Evolutionary conservation across 2,113 vertebrate species (phyloP).

Genomic region (Oostethus manadensis): DNA sequence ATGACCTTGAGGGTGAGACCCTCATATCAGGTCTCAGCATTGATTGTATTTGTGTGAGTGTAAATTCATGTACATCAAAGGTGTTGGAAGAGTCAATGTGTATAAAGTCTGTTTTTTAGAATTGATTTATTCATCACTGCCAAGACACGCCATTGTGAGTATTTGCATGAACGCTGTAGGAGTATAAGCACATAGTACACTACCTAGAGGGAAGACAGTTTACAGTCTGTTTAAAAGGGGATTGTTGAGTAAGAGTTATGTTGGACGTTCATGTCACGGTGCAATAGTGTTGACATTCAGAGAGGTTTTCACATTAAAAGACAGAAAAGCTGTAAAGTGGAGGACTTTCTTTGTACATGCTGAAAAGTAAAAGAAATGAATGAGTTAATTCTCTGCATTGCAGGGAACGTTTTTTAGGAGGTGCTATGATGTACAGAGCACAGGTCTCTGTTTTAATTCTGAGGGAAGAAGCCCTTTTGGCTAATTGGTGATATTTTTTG

Average conservation of each 20-base stretch:
- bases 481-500: too few species aligned
- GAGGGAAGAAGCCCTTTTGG: too few species aligned
- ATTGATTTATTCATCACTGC: conserved; percentile 33
- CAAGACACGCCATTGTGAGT: conserved; percentile 32
- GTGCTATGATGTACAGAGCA: too few species aligned
- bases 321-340: conserved; percentile 39
- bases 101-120: conserved; percentile 9
- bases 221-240: conserved; percentile 37
- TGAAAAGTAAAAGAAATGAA: background rate
- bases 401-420: too few species aligned
- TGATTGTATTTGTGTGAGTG: conserved; percentile 47
- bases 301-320: conserved; percentile 9
- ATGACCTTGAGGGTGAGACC: conserved; percentile 27
- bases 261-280: conserved; percentile 10
- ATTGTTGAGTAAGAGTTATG: conserved; percentile 18
- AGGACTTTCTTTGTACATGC: conserved; percentile 20
- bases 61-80: conserved; percentile 28
- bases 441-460: too few species aligned
- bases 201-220: conserved; percentile 28
- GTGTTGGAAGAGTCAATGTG: conserved; percentile 31
- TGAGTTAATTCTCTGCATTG: too few species aligned
- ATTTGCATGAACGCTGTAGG: conserved; percentile 55
- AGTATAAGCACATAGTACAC: conserved; percentile 43
- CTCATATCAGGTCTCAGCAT: conserved; percentile 27
- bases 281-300: background rate